Evolutionary conservation across 2,888 invertebrate species (phyloP).

Genomic region (Xestia xanthographa): DNA sequence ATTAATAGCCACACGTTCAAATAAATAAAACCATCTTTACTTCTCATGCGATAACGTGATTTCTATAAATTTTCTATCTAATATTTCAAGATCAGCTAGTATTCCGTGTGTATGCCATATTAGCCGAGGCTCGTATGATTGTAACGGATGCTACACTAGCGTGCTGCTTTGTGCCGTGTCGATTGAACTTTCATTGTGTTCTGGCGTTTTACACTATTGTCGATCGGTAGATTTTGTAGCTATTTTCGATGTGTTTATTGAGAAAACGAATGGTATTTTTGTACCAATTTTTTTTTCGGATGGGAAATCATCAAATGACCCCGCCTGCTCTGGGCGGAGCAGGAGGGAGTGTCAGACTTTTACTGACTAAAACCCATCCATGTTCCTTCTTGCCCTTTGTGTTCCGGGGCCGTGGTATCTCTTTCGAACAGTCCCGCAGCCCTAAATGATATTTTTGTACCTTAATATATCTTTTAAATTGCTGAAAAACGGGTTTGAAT

Average conservation of each 20-base stretch:
- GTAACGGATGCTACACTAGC: constrained; percentile 48
- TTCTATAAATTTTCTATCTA: constrained; percentile 8
- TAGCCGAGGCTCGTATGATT: constrained; percentile 39
- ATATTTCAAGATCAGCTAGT: constrained; percentile 15
- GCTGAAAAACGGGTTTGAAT: not conserved
- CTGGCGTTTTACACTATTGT: constrained; percentile 39
- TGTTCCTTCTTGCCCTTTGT: too few species aligned
- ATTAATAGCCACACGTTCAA: not conserved
- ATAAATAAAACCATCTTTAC: constrained; percentile 4
- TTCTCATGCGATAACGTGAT: not conserved
- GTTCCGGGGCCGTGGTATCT: too few species aligned
- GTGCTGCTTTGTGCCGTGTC: constrained; percentile 54
- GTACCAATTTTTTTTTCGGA: too few species aligned
- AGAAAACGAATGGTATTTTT: not conserved
- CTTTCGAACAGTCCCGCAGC: too few species aligned
- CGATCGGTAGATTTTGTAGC: not conserved
- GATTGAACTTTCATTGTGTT: constrained; percentile 59
- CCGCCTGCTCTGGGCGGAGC: too few species aligned
- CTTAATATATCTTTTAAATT: not conserved
- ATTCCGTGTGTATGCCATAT: constrained; percentile 26
- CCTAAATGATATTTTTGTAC: not conserved
- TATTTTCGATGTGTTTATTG: not conserved
- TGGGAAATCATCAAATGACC: too few species aligned
- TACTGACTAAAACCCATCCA: too few species aligned
- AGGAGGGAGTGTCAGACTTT: too few species aligned